A percentile compares a stretch with the other conserved stretches of the same genome.
phyloP scores from a whole-genome alignment of 2,113 vertebrate species.

The Fulica atra region DNA sequence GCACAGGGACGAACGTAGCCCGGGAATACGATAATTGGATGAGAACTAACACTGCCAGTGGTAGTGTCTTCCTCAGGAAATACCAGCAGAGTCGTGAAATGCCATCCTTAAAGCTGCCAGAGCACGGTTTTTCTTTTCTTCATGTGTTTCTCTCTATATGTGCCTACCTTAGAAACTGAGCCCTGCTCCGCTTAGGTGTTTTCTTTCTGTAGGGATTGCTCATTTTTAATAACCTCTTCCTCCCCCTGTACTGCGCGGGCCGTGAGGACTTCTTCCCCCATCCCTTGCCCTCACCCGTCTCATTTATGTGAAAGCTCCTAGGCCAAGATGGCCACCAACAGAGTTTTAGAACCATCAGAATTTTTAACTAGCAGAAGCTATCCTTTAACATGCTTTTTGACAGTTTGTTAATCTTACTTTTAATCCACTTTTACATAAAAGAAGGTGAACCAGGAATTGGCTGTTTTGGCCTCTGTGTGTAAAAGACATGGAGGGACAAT shows the following conservation, averaged over 20 bases:
- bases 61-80: not conserved
- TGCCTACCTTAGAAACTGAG: not conserved
- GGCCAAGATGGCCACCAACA: slow-evolving; percentile 70
- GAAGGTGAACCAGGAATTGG: slow-evolving; percentile 53
- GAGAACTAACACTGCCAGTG: not conserved
- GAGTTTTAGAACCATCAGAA: slow-evolving; percentile 56
- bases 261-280: not conserved
- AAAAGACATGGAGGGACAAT: slow-evolving; percentile 46
- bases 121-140: not conserved
- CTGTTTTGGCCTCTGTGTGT: not conserved
- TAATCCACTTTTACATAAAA: slow-evolving; percentile 65
- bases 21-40: not conserved
- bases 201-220: not conserved
- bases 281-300: slow-evolving; percentile 18
- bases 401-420: slow-evolving; percentile 71
- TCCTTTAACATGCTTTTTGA: slow-evolving; percentile 61
- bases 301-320: slow-evolving; percentile 42
- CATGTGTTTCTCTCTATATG: not conserved
- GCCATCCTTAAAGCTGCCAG: not conserved
- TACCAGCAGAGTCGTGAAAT: not conserved
- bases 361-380: slow-evolving; percentile 54
- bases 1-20: rapidly evolving
- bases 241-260: not conserved
- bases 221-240: not conserved
- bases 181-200: not conserved